A percentile compares a stretch with the other conserved stretches of the same genome.
phyloP scores from a whole-genome alignment of 2,888 invertebrate genomes.

The Thereva nobilitata region DNA sequence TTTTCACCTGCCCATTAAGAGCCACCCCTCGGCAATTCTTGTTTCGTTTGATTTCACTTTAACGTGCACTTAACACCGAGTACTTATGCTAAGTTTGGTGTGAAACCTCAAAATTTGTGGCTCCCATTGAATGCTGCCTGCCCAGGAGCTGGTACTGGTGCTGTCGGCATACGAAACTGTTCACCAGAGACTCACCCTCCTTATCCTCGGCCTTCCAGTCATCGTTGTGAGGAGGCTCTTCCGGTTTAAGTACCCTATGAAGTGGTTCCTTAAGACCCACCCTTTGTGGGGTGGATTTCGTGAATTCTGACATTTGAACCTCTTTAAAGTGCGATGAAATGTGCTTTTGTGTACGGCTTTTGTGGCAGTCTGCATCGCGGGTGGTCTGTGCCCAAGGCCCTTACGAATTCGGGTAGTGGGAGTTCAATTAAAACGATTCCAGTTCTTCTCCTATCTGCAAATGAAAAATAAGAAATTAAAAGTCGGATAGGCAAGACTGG shows the following conservation, averaged over 20 bases:
- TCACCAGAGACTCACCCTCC: conserved; percentile 11
- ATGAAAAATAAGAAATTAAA: conserved; percentile 11
- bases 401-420: conserved; percentile 1
- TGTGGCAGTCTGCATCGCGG: background rate
- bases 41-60: conserved; percentile 35
- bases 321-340: conserved; percentile 17
- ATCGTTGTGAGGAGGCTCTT: conserved; percentile 26
- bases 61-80: conserved; percentile 35
- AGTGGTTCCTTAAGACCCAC: conserved; percentile 33
- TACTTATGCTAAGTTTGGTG: conserved; percentile 32
- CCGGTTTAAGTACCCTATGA: conserved; percentile 17
- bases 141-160: background rate
- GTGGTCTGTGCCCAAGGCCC: background rate
- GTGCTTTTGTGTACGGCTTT: conserved; percentile 13
- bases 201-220: conserved; percentile 1
- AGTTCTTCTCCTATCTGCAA: conserved; percentile 22
- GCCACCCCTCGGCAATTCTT: conserved; percentile 27
- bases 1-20: conserved; percentile 32
- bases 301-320: conserved; percentile 17
- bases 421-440: conserved; percentile 19
- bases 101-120: conserved; percentile 32
- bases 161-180: conserved; percentile 1
- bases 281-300: conserved; percentile 4
- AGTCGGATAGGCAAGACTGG: conserved; percentile 28
- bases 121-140: background rate